A percentile compares a stretch with the other conserved stretches of the same genome.
These are phyloP conservation scores for Thysanoteuthis rhombus DNA, from an alignment of 2,888 invertebrate genomes.

Conservation along the genomic window DNA sequence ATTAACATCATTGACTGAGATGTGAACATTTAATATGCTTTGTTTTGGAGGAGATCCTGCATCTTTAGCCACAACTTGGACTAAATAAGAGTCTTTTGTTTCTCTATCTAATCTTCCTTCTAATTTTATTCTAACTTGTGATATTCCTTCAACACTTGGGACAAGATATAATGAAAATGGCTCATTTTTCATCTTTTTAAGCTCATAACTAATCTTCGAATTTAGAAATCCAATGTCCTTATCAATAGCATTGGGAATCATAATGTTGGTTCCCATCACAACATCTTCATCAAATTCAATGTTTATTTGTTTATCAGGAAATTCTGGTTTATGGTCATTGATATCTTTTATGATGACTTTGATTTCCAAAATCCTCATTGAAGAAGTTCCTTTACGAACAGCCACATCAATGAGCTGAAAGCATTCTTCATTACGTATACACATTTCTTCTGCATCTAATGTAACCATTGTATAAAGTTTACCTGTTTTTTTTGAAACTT, in stretches of 20 bases:
- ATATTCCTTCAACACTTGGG: not conserved
- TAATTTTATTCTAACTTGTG: not conserved
- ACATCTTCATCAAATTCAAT: not conserved
- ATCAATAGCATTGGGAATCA: conserved; percentile 15
- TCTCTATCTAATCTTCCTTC: not conserved
- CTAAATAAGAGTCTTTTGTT: not conserved
- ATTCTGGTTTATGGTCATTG: conserved; percentile 14
- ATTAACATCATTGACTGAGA: conserved; percentile 17
- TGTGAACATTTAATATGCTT: not conserved
- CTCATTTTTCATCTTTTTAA: not conserved
- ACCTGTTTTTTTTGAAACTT: not conserved
- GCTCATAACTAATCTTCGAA: not conserved
- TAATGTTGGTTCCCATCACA: not conserved
- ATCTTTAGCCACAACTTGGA: not conserved
- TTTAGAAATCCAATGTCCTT: not conserved
- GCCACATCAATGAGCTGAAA: not conserved
- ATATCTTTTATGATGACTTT: conserved; percentile 20
- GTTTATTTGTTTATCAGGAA: not conserved
- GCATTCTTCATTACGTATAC: conserved; percentile 15
- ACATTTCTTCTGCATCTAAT: conserved; percentile 24
- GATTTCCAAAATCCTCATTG: conserved; percentile 19
- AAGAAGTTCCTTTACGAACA: conserved; percentile 18
- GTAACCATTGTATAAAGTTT: not conserved
- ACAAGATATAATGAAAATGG: conserved; percentile 12
- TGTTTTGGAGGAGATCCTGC: not conserved